Percentiles rank a stretch among this genome's conserved stretches.
phyloP scores from a whole-genome alignment of 2,888 invertebrate genomes.

The Eumacrocentrus americanus region DNA sequence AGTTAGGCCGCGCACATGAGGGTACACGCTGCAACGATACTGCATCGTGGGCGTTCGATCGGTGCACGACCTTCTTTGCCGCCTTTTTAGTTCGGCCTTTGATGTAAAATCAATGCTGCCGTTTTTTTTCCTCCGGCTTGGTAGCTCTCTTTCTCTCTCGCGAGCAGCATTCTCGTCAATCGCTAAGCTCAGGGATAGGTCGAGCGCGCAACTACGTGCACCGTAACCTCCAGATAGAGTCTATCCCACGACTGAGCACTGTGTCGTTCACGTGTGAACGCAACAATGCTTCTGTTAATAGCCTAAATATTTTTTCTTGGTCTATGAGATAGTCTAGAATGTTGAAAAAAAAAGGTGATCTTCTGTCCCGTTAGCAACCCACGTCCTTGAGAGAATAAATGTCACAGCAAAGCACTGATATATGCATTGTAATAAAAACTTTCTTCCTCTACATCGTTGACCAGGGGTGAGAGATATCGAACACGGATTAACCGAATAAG shows the following conservation, averaged over 20 bases:
- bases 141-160: conserved; percentile 44
- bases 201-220: conserved; percentile 44
- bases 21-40: conserved; percentile 45
- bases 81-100: conserved; percentile 59
- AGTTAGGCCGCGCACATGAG: conserved; percentile 38
- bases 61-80: conserved; percentile 57
- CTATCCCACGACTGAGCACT: conserved; percentile 11
- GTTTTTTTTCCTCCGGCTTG: conserved; percentile 48
- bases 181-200: conserved; percentile 49
- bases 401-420: not conserved
- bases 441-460: not conserved
- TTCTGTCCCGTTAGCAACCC: no score
- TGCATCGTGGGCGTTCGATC: conserved; percentile 56
- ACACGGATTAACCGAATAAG: conserved; percentile 54
- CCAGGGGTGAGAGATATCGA: conserved; percentile 30
- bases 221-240: conserved; percentile 31
- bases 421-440: not conserved
- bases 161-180: conserved; percentile 42
- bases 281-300: conserved; percentile 22
- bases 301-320: conserved; percentile 30
- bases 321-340: not conserved
- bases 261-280: conserved; percentile 30
- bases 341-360: not conserved
- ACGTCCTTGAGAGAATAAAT: no score
- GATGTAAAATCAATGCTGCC: conserved; percentile 61